Conservation (phyloP, 64 coral and sea anemone genomes). For the Porites lutea region DNA sequence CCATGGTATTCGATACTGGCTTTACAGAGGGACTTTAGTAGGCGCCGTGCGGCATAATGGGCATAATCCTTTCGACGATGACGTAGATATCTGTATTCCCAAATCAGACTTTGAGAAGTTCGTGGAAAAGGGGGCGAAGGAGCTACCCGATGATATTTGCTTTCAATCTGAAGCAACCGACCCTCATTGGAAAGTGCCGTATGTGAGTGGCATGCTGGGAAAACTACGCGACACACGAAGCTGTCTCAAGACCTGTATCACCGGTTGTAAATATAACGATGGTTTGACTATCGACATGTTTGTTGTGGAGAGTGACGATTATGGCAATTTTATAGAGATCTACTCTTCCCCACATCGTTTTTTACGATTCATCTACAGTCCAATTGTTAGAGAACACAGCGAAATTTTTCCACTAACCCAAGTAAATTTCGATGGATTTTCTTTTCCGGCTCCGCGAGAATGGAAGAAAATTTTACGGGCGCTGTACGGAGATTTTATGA, state of each 20-base stretch:
- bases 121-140: conserved; percentile 2
- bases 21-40: conserved; percentile 34
- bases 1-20: conserved; percentile 49
- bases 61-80: conserved; percentile 53
- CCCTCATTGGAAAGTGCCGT: background rate
- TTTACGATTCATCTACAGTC: background rate
- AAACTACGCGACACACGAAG: conserved; percentile 44
- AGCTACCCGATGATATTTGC: conserved; percentile 50
- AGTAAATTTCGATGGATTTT: conserved; percentile 66
- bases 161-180: conserved; percentile 47
- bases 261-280: conserved; percentile 29
- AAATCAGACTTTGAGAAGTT: conserved; percentile 36
- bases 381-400: background rate
- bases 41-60: conserved; percentile 54
- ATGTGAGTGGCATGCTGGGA: background rate
- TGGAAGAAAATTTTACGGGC: conserved; percentile 45
- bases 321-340: conserved; percentile 6
- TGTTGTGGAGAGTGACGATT: conserved; percentile 16
- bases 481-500: conserved; percentile 47
- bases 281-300: conserved; percentile 47
- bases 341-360: background rate
- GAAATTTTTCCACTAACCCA: conserved; percentile 45
- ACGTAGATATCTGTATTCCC: conserved; percentile 42
- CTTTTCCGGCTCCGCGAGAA: conserved; percentile 31
- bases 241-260: conserved; percentile 14